A percentile compares a stretch with the other conserved stretches of the same genome.
These are phyloP conservation scores for Pampus argenteus DNA, from an alignment of 2,797 vertebrate species.

Conservation along the genomic window DNA sequence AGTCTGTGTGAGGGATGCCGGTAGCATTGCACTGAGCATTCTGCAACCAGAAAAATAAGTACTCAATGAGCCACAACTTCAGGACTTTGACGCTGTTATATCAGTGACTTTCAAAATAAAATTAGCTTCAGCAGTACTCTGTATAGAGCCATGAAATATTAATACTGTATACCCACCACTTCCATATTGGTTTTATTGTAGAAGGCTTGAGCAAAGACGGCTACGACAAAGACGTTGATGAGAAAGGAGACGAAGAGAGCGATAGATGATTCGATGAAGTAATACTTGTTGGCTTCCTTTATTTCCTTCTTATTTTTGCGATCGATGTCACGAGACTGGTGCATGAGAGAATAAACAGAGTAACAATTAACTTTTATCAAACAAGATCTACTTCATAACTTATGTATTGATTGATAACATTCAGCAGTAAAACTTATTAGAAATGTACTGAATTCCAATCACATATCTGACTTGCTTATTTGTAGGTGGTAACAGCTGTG, in stretches of 20 bases:
- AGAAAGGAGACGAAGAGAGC: slow-evolving; percentile 96
- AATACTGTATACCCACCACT: slow-evolving; percentile 87
- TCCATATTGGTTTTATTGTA: slow-evolving; percentile 87
- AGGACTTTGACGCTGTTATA: not conserved
- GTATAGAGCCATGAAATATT: not conserved
- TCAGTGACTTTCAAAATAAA: not conserved
- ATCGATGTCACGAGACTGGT: slow-evolving; percentile 92
- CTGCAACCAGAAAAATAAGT: slow-evolving; percentile 72
- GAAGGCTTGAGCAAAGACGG: slow-evolving; percentile 95
- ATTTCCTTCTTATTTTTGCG: slow-evolving; percentile 89
- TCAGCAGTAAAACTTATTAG: too few species aligned
- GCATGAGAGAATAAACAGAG: not conserved
- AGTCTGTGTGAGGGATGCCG: slow-evolving; percentile 79
- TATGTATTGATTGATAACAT: too few species aligned
- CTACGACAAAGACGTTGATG: slow-evolving; percentile 97
- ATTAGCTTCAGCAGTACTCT: not conserved
- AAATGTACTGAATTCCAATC: too few species aligned
- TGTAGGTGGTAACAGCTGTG: not conserved
- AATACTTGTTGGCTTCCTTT: slow-evolving; percentile 95
- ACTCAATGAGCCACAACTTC: not conserved
- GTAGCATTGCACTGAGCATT: slow-evolving; percentile 76
- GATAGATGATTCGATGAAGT: slow-evolving; percentile 92
- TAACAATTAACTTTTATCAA: not conserved
- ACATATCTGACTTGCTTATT: too few species aligned
- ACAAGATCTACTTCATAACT: not conserved